A percentile compares a stretch with the other conserved stretches of the same genome.
These are phyloP conservation scores for Bradypodion pumilum DNA, from an alignment of 2,797 vertebrate species.

Conservation along the genomic window DNA sequence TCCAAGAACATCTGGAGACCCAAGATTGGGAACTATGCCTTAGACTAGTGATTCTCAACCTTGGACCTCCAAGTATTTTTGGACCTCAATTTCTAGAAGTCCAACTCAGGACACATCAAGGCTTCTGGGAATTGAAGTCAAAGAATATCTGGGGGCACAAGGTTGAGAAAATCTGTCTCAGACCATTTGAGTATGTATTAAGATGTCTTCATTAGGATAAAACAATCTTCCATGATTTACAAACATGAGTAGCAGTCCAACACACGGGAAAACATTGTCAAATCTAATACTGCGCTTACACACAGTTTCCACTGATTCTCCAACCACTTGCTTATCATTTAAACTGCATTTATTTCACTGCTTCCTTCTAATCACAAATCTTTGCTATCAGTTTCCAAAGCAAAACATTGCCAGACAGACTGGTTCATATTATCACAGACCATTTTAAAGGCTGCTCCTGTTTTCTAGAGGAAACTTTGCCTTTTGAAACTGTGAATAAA, in stretches of 20 bases:
- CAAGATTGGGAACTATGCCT: too few species aligned
- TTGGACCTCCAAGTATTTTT: too few species aligned
- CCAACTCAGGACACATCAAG: too few species aligned
- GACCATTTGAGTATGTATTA: not conserved
- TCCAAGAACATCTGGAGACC: too few species aligned
- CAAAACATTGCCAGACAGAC: constrained; percentile 41
- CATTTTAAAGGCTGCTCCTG: constrained; percentile 5
- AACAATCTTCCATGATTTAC: not conserved
- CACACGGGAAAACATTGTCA: not conserved
- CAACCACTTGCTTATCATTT: not conserved
- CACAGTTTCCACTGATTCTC: not conserved
- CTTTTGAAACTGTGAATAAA: not conserved
- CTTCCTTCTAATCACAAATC: constrained; percentile 16
- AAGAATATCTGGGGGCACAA: too few species aligned
- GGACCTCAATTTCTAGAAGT: too few species aligned
- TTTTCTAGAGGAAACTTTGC: constrained; percentile 5
- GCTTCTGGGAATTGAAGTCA: too few species aligned
- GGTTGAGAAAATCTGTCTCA: too few species aligned
- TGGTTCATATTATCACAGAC: constrained; percentile 17
- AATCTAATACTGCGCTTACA: not conserved
- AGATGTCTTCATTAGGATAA: not conserved
- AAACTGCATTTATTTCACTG: not conserved
- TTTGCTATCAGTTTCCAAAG: constrained; percentile 41
- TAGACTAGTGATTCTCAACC: too few species aligned
- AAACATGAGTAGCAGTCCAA: not conserved